These are phyloP conservation scores for Takifugu ocellatus DNA, from an alignment of 2,797 vertebrate species.

Conservation along the genomic window DNA sequence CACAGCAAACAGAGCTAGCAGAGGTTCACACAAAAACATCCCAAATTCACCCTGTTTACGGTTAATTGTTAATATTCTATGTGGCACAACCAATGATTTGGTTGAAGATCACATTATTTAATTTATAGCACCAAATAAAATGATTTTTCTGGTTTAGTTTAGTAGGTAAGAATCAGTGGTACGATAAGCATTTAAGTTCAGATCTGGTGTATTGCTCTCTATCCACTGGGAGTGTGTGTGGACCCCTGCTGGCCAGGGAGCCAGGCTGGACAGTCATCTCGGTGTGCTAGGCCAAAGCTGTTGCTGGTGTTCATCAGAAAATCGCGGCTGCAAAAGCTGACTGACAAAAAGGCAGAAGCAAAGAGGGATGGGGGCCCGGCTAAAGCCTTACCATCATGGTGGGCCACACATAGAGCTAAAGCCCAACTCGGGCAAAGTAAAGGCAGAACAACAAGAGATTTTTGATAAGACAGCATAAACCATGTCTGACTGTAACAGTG, in stretches of 20 bases:
- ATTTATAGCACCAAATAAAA: no score
- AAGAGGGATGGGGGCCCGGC: slow-evolving; percentile 30
- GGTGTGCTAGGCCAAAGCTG: slow-evolving; percentile 22
- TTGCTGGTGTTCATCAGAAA: slow-evolving; percentile 23
- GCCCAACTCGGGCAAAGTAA: slow-evolving; percentile 60
- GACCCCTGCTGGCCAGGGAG: slow-evolving; percentile 47
- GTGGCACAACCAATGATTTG: neutral
- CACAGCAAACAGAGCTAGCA: slow-evolving; percentile 59
- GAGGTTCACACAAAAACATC: slow-evolving; percentile 45
- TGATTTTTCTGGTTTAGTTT: no score
- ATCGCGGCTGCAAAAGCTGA: slow-evolving; percentile 52
- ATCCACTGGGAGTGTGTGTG: slow-evolving; percentile 25
- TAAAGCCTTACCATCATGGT: slow-evolving; percentile 78
- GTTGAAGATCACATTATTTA: neutral
- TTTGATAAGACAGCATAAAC: slow-evolving; percentile 40
- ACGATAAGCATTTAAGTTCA: neutral
- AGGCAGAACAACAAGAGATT: slow-evolving; percentile 67
- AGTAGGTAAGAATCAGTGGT: neutral
- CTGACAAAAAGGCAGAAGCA: slow-evolving; percentile 66
- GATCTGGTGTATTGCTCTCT: neutral
- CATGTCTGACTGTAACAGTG: slow-evolving; percentile 2
- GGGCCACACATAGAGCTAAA: slow-evolving; percentile 80
- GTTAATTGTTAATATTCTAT: no score
- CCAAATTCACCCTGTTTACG: neutral
- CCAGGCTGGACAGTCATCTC: slow-evolving; percentile 26